Percentiles rank a stretch among this genome's conserved stretches.
phyloP scores from a whole-genome alignment of 23 tunicate genomes.

The Trididemnum clinides region DNA sequence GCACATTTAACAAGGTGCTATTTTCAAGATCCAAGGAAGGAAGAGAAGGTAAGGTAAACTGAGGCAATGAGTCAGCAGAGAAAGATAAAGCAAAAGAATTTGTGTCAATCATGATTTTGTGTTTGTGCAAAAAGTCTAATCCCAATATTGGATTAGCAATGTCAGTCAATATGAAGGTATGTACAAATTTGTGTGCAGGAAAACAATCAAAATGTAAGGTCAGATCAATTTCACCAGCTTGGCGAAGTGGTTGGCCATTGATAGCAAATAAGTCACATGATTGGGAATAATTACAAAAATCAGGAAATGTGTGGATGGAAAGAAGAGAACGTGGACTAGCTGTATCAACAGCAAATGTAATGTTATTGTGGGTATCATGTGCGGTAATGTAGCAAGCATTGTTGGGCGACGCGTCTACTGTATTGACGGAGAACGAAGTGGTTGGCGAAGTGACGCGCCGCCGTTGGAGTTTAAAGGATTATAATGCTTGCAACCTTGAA shows the following conservation, averaged over 20 bases:
- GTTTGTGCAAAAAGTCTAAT: conserved; percentile 2
- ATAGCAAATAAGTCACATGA: not conserved
- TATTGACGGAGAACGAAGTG: not conserved
- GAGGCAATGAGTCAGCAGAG: not conserved
- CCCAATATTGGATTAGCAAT: not conserved
- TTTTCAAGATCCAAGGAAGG: not conserved
- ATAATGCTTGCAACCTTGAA: not conserved
- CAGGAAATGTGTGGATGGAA: not conserved
- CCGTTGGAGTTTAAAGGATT: not conserved
- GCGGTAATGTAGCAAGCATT: not conserved
- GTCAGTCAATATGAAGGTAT: not conserved
- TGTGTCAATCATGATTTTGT: not conserved
- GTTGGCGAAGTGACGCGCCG: not conserved
- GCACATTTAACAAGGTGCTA: not conserved
- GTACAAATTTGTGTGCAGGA: not conserved
- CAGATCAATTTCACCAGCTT: not conserved
- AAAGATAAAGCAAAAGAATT: not conserved
- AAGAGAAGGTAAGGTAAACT: not conserved
- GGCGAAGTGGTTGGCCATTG: not conserved
- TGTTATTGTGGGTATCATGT: not conserved
- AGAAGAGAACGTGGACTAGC: conserved; percentile 6
- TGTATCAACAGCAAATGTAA: not conserved
- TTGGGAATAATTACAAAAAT: not conserved
- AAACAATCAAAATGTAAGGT: conserved; percentile 8
- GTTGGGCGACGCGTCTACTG: not conserved